These are phyloP conservation scores for Amphiduros pacificus DNA, from an alignment of 2,888 invertebrate genomes.

Conservation along the genomic window DNA sequence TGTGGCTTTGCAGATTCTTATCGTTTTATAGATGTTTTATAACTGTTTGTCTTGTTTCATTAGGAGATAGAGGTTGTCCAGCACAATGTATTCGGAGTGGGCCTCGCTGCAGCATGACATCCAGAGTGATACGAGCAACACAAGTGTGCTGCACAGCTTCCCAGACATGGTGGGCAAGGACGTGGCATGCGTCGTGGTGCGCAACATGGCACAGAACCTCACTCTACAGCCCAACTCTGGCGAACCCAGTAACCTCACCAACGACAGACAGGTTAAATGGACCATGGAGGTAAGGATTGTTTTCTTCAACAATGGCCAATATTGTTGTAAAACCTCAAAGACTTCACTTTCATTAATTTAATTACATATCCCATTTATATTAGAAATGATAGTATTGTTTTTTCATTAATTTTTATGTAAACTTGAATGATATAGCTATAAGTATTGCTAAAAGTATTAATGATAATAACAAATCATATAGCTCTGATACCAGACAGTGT, in stretches of 20 bases:
- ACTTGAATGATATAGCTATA: too few species aligned
- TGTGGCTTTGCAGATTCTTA: too few species aligned
- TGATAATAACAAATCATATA: too few species aligned
- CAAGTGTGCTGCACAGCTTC: slow-evolving; percentile 75
- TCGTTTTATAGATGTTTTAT: too few species aligned
- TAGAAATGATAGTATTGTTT: not conserved
- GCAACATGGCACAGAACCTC: slow-evolving; percentile 73
- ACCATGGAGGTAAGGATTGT: slow-evolving; percentile 70
- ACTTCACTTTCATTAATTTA: too few species aligned
- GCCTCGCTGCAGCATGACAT: slow-evolving; percentile 58
- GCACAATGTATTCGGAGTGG: slow-evolving; percentile 61
- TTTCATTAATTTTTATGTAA: not conserved
- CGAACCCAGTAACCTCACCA: slow-evolving; percentile 77
- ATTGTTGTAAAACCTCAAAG: too few species aligned
- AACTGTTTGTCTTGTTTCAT: too few species aligned
- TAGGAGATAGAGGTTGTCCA: too few species aligned
- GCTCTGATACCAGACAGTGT: too few species aligned
- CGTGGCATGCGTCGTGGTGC: slow-evolving; percentile 79
- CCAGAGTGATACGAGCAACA: slow-evolving; percentile 55
- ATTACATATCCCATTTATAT: too few species aligned
- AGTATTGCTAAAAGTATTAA: too few species aligned
- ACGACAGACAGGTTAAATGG: slow-evolving; percentile 74
- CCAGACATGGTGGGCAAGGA: slow-evolving; percentile 74
- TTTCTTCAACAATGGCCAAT: too few species aligned
- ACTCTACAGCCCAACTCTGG: slow-evolving; percentile 67